Evolutionary conservation across 2,888 invertebrate species (phyloP).

Genomic region (Hedya salicella): DNA sequence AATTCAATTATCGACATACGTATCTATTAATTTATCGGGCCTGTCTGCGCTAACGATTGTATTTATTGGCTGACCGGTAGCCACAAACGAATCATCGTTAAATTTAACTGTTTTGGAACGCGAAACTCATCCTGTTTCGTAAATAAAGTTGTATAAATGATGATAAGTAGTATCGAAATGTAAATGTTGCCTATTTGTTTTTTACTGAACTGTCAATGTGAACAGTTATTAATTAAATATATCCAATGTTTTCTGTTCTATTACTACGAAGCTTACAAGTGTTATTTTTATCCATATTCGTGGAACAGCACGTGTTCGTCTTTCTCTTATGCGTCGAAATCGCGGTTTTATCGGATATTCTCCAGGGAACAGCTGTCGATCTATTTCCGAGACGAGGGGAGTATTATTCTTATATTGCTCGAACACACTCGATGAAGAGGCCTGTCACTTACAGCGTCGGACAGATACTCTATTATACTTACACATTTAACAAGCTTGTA

Average conservation of each 20-base stretch:
- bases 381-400: constrained; percentile 76
- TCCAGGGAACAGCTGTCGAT: constrained; percentile 75
- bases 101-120: constrained; percentile 22
- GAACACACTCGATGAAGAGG: constrained; percentile 49
- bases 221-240: neutral
- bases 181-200: neutral
- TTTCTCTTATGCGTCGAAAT: constrained; percentile 63
- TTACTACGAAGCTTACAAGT: neutral
- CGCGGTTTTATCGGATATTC: constrained; percentile 69
- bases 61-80: constrained; percentile 23
- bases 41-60: constrained; percentile 37
- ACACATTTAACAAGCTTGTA: constrained; percentile 24
- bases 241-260: neutral
- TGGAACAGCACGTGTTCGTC: constrained; percentile 40
- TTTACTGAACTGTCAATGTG: neutral
- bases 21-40: constrained; percentile 36
- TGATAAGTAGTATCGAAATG: neutral
- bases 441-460: constrained; percentile 37
- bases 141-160: neutral
- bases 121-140: neutral
- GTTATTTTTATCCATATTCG: constrained; percentile 26
- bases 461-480: constrained; percentile 23
- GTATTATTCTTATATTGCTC: constrained; percentile 61
- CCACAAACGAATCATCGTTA: constrained; percentile 29
- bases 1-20: constrained; percentile 39